Evolutionary conservation across 2,888 invertebrate genomes (phyloP), one percentile per base, ranked within the genome.

Genomic region (Pristionchus fissidentatus): DNA sequence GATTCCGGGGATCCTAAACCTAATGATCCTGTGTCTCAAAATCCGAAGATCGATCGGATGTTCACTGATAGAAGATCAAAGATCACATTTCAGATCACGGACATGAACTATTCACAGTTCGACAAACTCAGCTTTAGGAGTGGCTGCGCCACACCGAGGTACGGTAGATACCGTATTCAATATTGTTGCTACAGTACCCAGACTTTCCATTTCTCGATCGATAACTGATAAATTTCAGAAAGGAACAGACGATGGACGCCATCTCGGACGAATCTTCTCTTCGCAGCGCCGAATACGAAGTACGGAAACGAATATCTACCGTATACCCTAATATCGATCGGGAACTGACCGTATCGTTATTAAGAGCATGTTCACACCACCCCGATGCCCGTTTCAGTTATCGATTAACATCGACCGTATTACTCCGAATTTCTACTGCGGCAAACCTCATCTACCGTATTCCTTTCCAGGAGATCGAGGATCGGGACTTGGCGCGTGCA

Each of bases 401-500:
- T n/a, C n/a, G n/a, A n/a, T n/a, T n/a, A 57, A 10, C 26, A 29
- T 7, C 26, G 26, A 57, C 57, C 29, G 29, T 29, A 57, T 4
- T n/a, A n/a, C n/a, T n/a, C 29, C 29, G 29, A 7, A 55, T 22
- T 32, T 26, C 15, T 29, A 7, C 10, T 15, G 5, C 3, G 19
- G 38, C 5, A 13, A 41, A 19, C 66, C n/a, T 70, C 22, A 41
- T n/a, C 66, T 22, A 19, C 22, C 41, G 3, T 13, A 22, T 29
- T 10, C 5, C 26, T 70, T n/a, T n/a, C n/a, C 43, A 70, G 70
- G 70, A 70, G 41, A 41, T n/a, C 41, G 70, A 70, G 26, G 70
- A 70, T 70, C 70, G 70, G n/a, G 70, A 70, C 38, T 26, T 70
- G 70, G 70, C 70, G 10, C 70, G 43, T 26, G 41, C 43, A 7